Evolutionary conservation across 2,113 vertebrate species (phyloP), one percentile per base, ranked within the genome.

Genomic region (Donacobius atricapilla): DNA sequence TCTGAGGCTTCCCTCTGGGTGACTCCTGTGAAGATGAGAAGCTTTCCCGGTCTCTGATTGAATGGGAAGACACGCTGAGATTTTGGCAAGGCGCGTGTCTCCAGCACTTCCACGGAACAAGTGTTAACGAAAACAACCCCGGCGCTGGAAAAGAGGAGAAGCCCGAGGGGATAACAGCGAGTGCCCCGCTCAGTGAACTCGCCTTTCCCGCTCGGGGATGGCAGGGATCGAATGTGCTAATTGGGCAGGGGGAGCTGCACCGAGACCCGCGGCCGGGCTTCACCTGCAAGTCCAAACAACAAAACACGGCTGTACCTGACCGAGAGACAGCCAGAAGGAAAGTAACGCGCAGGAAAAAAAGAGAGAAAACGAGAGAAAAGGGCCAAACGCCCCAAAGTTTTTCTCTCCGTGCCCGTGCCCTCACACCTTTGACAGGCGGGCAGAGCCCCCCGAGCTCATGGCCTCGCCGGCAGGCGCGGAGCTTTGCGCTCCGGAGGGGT

Each of bases 31-130:
- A 93, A 71, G 94, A 94, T 83, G 86, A 88, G 94, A 64, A 96
- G 91, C 87, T 80, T 91, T 90, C 35, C 78, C 89, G 77, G 78
- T 0, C 89, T 91, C 71, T 28, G 77, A 50, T 4, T 87, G 93
- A 91, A 91, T 65, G 81, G 84, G 87, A 83, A 83, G 91, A 79
- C 93, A 61, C 19, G 95, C 91, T 93, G 96, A 58, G 91, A n/a
- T 93, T 78, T 90, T 95, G 94, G 82, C 89, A 94, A 10, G 54
- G 86, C 86, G 18, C 11, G 70, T 45, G 73, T 72, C 91, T 83
- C 40, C 71, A 63, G 37, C 73, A 19, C 89, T 94, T 53, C 30
- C 87, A 50, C 13, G 5, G 47, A 88, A 58, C 79, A 58, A 96
- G 82, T 80, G 87, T 15, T 48, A 85, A 83, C 54, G 33, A 50